phyloP scores from a whole-genome alignment of 2,797 vertebrate species.

The Schizothorax lantsangensis region DNA sequence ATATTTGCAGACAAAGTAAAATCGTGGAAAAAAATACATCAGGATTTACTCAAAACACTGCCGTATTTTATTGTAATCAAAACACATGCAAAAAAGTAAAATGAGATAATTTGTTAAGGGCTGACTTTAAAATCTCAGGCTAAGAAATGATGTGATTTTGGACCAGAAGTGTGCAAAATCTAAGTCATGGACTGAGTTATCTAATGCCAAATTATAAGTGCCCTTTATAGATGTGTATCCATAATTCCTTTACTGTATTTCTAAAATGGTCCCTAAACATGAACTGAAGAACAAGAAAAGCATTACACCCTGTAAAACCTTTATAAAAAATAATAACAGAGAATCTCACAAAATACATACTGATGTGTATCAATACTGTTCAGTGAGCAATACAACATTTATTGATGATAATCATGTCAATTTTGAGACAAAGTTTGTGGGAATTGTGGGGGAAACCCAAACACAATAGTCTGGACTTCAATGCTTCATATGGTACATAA shows the following conservation, averaged over 20 bases:
- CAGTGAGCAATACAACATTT: constrained; percentile 62
- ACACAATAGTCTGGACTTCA: constrained; percentile 42
- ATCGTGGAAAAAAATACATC: constrained; percentile 6
- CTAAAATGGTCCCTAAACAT: constrained; percentile 19
- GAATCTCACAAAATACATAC: constrained; percentile 41
- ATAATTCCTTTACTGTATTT: not conserved
- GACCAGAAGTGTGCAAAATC: constrained; percentile 13
- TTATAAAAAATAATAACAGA: constrained; percentile 39
- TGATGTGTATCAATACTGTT: constrained; percentile 44
- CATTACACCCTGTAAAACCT: constrained; percentile 36
- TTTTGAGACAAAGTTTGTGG: constrained; percentile 56
- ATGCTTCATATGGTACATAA: constrained; percentile 54
- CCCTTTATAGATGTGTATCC: not conserved
- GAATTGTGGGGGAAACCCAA: constrained; percentile 53
- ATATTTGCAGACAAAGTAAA: not conserved
- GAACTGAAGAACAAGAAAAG: constrained; percentile 17
- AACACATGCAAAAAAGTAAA: constrained; percentile 46
- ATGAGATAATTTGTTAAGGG: constrained; percentile 9
- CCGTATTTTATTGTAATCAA: constrained; percentile 47
- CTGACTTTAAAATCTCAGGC: not conserved
- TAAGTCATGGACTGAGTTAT: not conserved
- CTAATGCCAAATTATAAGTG: not conserved
- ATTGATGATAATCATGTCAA: constrained; percentile 65
- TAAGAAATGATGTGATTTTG: not conserved
- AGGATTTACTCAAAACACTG: constrained; percentile 42